Base-by-base conservation (phyloP, 2,888 invertebrate species). In the Lithophane semibrunnea region DNA sequence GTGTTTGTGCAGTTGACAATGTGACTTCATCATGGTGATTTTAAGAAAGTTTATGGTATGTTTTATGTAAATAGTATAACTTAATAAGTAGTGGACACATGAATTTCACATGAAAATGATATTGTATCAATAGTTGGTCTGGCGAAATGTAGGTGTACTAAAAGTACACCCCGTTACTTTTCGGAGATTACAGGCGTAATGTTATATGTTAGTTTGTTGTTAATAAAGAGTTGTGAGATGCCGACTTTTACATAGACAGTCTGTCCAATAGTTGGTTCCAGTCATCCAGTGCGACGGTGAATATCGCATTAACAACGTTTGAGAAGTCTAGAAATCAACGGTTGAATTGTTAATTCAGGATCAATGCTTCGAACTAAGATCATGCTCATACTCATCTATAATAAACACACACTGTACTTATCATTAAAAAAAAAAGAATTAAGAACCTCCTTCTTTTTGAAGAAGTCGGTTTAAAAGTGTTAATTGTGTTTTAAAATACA, bases 41-140 rank as follows among this genome's bases (percentile, higher is more conserved):
- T 88, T 96, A 84, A 92, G 94, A 88, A 94, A 92, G 88, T 93
- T 95, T 82, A 90, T 94, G 96, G 96, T 96, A 94, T 82, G 95
- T 93, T 88, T 68, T 83, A 69, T 64, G 16, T 67, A 10, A 65
- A 52, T 29, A 47, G n/a, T 58, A 3, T 65, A 44, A 37, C 1
- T 70, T 65, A n/a, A n/a, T 1, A 29, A 0, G 13, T 1, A 16
- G n/a, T 24, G 10, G 9, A 16, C 56, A n/a, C 7, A 18, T 66
- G 3, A 2, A 18, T 3, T 18, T 29, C 5, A 13, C 8, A 60
- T 56, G 12, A 29, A n/a, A n/a, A 12, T 12, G 12, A 12, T 58
- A 58, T 24, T 24, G 56, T 24, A 24, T n/a, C 24, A 24, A 24
- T n/a, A 56, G 10, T 52, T 52, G 21, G 8, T 21, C 9, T 52